Conservation (phyloP, 2,113 vertebrate species). For the Gasterosteus aculeatus region DNA sequence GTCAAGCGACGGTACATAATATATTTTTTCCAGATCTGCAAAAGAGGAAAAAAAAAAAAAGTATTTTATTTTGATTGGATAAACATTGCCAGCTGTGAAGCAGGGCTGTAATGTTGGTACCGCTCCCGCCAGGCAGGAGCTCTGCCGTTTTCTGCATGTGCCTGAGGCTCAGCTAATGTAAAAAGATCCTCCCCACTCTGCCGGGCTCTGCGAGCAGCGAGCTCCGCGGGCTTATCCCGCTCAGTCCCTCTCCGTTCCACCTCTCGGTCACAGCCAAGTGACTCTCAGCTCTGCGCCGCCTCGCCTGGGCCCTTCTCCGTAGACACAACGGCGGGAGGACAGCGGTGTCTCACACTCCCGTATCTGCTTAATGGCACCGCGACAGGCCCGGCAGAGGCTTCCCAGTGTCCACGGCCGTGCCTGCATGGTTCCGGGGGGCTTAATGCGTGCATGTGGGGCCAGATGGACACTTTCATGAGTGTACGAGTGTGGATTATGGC, state of each 20-base stretch:
- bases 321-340: conserved; percentile 26
- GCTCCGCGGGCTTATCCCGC: conserved; percentile 56
- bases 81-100: conserved; percentile 65
- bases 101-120: conserved; percentile 36
- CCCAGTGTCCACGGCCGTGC: conserved; percentile 81
- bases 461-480: conserved; percentile 94
- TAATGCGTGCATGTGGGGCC: conserved; percentile 84
- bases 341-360: conserved; percentile 70
- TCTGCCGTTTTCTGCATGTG: conserved; percentile 59
- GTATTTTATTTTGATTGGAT: conserved; percentile 59
- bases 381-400: conserved; percentile 57
- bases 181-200: conserved; percentile 51
- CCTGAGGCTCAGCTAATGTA: conserved; percentile 62
- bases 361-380: conserved; percentile 84
- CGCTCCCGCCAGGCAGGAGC: conserved; percentile 52
- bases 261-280: conserved; percentile 55
- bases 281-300: conserved; percentile 47
- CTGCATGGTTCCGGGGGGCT: conserved; percentile 82
- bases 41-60: conserved; percentile 20
- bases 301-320: conserved; percentile 31
- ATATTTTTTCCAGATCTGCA: conserved; percentile 43
- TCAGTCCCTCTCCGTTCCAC: conserved; percentile 48
- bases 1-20: conserved; percentile 12
- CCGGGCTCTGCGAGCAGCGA: conserved; percentile 46
- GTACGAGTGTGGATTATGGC: conserved; percentile 91